Evolutionary conservation across 2,888 invertebrate genomes (phyloP).

Genomic region (Gymnoscelis rufifasciata): DNA sequence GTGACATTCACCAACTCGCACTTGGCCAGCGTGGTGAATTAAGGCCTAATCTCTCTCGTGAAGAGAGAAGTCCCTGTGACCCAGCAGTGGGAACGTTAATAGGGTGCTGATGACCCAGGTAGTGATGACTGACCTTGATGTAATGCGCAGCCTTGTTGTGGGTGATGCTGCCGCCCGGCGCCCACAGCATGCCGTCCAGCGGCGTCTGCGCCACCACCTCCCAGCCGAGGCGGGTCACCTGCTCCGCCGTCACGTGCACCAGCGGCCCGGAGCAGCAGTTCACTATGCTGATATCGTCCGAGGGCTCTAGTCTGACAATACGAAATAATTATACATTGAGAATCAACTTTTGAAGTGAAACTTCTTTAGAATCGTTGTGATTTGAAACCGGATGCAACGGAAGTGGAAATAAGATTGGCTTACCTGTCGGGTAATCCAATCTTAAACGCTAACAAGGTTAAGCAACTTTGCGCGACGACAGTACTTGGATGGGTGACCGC

Average conservation of each 20-base stretch:
- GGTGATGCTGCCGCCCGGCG: slow-evolving; percentile 79
- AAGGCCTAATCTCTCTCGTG: no score
- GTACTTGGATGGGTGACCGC: no score
- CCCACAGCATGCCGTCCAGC: slow-evolving; percentile 84
- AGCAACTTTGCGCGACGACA: no score
- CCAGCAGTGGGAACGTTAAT: background rate
- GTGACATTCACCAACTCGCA: no score
- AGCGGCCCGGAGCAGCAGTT: slow-evolving; percentile 89
- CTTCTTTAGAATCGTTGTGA: background rate
- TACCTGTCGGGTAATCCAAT: no score
- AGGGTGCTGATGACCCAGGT: background rate
- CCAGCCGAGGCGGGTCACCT: slow-evolving; percentile 80
- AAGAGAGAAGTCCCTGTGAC: no score
- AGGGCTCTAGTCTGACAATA: slow-evolving; percentile 41
- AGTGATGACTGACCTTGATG: slow-evolving; percentile 18
- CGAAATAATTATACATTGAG: background rate
- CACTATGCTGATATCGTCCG: slow-evolving; percentile 81
- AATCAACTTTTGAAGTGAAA: background rate
- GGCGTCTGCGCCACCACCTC: slow-evolving; percentile 78
- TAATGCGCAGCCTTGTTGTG: slow-evolving; percentile 70
- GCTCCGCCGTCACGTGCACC: slow-evolving; percentile 82
- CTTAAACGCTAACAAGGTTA: no score
- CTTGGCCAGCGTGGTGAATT: no score
- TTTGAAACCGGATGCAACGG: no score
- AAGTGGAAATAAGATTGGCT: no score